phyloP scores from a whole-genome alignment of 1,140 invertebrate species.

The Eueides isabella region DNA sequence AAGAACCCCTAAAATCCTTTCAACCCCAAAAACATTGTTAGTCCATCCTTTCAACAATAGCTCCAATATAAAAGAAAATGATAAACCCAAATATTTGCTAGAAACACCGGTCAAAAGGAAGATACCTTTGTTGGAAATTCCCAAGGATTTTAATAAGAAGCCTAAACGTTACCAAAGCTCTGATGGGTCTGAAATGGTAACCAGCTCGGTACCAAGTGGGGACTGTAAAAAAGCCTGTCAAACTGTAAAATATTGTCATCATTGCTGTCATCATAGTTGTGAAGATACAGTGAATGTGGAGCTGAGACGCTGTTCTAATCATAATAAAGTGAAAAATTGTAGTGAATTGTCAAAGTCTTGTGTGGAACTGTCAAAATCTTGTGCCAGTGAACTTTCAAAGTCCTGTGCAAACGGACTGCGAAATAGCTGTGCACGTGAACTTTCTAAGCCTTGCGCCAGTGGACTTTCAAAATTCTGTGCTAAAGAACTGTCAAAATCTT shows the following conservation, averaged over 20 bases:
- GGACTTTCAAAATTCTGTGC: conserved; percentile 12
- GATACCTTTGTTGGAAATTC: conserved; percentile 58
- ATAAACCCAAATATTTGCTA: conserved; percentile 59
- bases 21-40: conserved; percentile 52
- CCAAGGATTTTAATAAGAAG: conserved; percentile 58
- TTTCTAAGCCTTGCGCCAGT: conserved; percentile 1
- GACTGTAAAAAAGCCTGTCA: conserved; percentile 46
- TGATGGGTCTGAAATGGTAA: conserved; percentile 55
- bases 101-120: conserved; percentile 67
- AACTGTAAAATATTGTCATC: conserved; percentile 48
- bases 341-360: background rate
- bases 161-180: conserved; percentile 53
- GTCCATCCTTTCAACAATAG: conserved; percentile 46
- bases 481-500: background rate
- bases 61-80: conserved; percentile 22
- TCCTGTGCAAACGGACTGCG: background rate
- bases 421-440: background rate
- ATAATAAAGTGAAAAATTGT: background rate
- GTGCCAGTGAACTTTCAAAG: background rate
- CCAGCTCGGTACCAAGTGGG: conserved; percentile 41
- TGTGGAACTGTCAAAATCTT: conserved; percentile 13
- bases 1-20: conserved; percentile 43
- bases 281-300: conserved; percentile 30
- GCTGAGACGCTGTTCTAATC: background rate
- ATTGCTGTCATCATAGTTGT: conserved; percentile 45